Percentiles rank a stretch among this genome's conserved stretches.
phyloP scores from a whole-genome alignment of 2,888 invertebrate genomes.

The Noctua pronuba region DNA sequence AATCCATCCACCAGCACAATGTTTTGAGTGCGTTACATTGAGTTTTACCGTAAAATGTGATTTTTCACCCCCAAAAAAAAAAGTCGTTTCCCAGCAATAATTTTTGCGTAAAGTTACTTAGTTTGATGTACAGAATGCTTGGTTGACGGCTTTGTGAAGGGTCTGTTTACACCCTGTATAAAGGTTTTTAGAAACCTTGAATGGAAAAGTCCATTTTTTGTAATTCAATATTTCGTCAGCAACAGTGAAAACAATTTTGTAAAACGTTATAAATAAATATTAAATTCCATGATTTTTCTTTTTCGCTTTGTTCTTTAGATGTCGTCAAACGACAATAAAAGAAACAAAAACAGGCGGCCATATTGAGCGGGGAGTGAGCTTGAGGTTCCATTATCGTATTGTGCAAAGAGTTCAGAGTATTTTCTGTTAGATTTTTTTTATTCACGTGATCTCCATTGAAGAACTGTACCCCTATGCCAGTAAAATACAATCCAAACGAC shows the following conservation, averaged over 20 bases:
- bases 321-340: conserved; percentile 25
- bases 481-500: neutral
- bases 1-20: too few relatives aligned
- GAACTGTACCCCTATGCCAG: neutral
- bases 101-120: too few relatives aligned
- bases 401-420: conserved; percentile 8
- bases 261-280: conserved; percentile 38
- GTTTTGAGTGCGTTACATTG: too few relatives aligned
- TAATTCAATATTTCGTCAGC: conserved; percentile 30
- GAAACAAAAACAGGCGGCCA: conserved; percentile 19
- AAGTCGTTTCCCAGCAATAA: too few relatives aligned
- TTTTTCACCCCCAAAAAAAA: too few relatives aligned
- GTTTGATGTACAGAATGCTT: too few relatives aligned
- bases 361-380: conserved; percentile 7
- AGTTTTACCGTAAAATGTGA: too few relatives aligned
- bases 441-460: neutral
- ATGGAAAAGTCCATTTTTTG: conserved; percentile 7
- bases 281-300: conserved; percentile 16
- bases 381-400: conserved; percentile 3
- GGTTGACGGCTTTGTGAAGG: too few relatives aligned
- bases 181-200: conserved; percentile 30
- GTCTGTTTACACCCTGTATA: too few relatives aligned
- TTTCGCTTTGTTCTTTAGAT: conserved; percentile 27
- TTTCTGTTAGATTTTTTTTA: neutral
- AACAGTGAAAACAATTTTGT: conserved; percentile 37